phyloP scores from a whole-genome alignment of 1,140 invertebrate species.

The Ylistrum balloti region DNA sequence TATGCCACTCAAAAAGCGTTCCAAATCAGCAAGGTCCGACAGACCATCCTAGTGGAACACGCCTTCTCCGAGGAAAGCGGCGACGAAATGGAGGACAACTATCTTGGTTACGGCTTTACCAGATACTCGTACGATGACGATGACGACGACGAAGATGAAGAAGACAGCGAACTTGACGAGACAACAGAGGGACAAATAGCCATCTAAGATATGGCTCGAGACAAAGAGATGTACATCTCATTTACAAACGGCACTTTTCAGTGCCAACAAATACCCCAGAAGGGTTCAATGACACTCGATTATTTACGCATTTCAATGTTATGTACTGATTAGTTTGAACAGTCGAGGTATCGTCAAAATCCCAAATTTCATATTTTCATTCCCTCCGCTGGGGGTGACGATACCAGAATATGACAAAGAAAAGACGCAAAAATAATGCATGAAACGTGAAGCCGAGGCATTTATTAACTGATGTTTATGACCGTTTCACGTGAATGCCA shows the following conservation, averaged over 20 bases:
- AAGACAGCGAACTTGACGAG: conserved; percentile 46
- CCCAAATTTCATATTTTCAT: no score
- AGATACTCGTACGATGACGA: conserved; percentile 48
- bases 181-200: conserved; percentile 1
- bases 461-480: no score
- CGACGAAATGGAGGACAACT: background rate
- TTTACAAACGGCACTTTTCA: background rate
- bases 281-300: background rate
- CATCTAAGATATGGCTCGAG: conserved; percentile 17
- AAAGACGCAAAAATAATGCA: no score
- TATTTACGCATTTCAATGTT: background rate
- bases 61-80: conserved; percentile 55
- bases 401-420: no score
- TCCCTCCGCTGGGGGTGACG: no score
- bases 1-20: conserved; percentile 61
- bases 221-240: background rate
- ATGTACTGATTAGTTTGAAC: no score
- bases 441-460: no score
- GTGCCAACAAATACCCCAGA: background rate
- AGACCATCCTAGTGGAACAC: conserved; percentile 61
- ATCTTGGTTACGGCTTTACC: conserved; percentile 47
- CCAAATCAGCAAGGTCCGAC: conserved; percentile 56
- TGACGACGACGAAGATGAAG: conserved; percentile 48
- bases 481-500: no score
- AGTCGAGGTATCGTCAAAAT: no score